phyloP scores from a whole-genome alignment of 2,113 vertebrate genomes.

The Chrysochloris asiatica region DNA sequence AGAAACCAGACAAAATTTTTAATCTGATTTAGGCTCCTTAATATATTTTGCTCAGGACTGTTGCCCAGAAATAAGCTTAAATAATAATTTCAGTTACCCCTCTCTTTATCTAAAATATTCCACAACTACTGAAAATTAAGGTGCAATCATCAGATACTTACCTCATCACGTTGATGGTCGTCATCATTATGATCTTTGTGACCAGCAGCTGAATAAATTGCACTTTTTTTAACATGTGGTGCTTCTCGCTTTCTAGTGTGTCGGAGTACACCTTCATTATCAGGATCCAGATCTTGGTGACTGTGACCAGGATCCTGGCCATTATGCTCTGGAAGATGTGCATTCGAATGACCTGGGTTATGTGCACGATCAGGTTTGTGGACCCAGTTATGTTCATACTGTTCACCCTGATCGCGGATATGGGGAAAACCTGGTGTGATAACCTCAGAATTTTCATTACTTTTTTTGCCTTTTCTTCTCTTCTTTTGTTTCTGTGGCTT shows the following conservation, averaged over 20 bases:
- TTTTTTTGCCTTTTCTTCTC: slow-evolving; percentile 83
- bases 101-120: neutral
- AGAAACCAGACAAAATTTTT: slow-evolving; percentile 18
- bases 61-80: neutral
- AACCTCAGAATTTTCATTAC: slow-evolving; percentile 80
- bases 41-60: neutral
- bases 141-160: slow-evolving; percentile 56
- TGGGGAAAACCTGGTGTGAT: slow-evolving; percentile 74
- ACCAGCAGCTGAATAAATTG: slow-evolving; percentile 42
- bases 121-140: neutral
- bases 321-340: slow-evolving; percentile 70
- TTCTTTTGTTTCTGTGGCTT: slow-evolving; percentile 84
- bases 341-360: slow-evolving; percentile 63
- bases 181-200: slow-evolving; percentile 80
- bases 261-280: slow-evolving; percentile 73
- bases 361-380: slow-evolving; percentile 80
- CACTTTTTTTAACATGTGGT: slow-evolving; percentile 81
- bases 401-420: slow-evolving; percentile 75
- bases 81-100: neutral
- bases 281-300: slow-evolving; percentile 74
- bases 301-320: slow-evolving; percentile 73
- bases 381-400: slow-evolving; percentile 83
- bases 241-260: slow-evolving; percentile 84
- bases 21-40: slow-evolving; percentile 22
- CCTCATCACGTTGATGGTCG: slow-evolving; percentile 82